Conservation (phyloP, 2,797 vertebrate genomes). For the Pseudopleuronectes americanus region DNA sequence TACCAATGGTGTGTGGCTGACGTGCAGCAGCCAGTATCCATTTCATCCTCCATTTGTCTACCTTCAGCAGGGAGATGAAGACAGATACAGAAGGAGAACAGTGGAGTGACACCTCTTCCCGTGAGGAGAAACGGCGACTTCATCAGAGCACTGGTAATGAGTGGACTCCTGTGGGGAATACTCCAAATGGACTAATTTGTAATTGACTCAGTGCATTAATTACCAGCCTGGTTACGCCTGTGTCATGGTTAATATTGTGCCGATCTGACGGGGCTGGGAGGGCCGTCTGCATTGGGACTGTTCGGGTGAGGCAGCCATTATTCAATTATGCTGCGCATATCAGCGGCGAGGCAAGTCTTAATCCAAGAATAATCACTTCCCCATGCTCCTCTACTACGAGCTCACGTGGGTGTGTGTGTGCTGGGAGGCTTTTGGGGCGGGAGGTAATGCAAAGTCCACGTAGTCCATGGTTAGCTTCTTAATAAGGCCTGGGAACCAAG, state of each 20-base stretch:
- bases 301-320: conserved; percentile 82
- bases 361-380: conserved; percentile 80
- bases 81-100: conserved; percentile 56
- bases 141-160: conserved; percentile 83
- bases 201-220: conserved; percentile 88
- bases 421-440: conserved; percentile 26
- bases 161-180: conserved; percentile 82
- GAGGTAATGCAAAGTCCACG: conserved; percentile 48
- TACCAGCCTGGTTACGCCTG: conserved; percentile 82
- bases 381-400: conserved; percentile 58
- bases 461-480: conserved; percentile 59
- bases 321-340: conserved; percentile 83
- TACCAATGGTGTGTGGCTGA: conserved; percentile 23
- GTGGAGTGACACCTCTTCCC: conserved; percentile 68
- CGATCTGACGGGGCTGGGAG: conserved; percentile 79
- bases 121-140: conserved; percentile 68
- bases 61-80: conserved; percentile 65
- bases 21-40: conserved; percentile 33
- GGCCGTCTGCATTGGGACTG: conserved; percentile 77
- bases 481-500: conserved; percentile 57
- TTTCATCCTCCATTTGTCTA: conserved; percentile 63
- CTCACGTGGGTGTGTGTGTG: conserved; percentile 11
- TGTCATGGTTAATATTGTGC: conserved; percentile 88
- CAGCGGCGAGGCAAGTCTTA: conserved; percentile 72
- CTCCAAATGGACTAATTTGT: conserved; percentile 86